Evolutionary conservation across 2,888 invertebrate species (phyloP), one percentile per base, ranked within the genome.

Genomic region (Phengaris arion): DNA sequence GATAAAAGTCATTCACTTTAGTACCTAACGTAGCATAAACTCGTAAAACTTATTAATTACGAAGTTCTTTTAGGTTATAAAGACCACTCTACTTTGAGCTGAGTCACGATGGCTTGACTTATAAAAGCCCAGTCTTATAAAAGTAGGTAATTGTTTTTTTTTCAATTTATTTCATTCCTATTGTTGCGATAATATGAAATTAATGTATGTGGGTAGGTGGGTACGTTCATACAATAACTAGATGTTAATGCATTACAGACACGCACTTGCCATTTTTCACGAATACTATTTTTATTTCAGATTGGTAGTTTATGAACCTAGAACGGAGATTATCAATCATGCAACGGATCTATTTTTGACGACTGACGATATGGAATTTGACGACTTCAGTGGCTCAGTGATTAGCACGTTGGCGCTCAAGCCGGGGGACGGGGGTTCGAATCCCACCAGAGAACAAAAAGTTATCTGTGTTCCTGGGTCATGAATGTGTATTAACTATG

Each of bases 11-110:
- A n/a, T n/a, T n/a, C n/a, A n/a, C n/a, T 57, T 22, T 22, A 9
- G 8, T 59, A 22, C 10, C 22, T 59, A 59, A 59, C 59, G 22
- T 57, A 57, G 57, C 59, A 59, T 59, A 59, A 59, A 22, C 59
- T 59, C 59, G 59, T 59, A 59, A 59, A 59, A 59, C 59, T 59
- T 59, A 59, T 59, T 22, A 59, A 22, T 59, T 59, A 59, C 22
- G 9, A 8, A 59, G 59, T 59, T 59, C 59, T 59, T 59, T 15
- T 22, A 22, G 22, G 59, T 59, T 8, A 22, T 59, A 10, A 10
- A 59, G 22, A 59, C 59, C 59, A 22, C 22, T 59, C 57, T 59
- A 59, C 22, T 22, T 22, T 59, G 22, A 59, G 8, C 59, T n/a
- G 15, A 57, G 57, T 57, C n/a, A 15, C 55, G 6, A 55, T 15